These are phyloP conservation scores for Pyrrhia umbra DNA, from an alignment of 2,888 invertebrate species.

Conservation along the genomic window DNA sequence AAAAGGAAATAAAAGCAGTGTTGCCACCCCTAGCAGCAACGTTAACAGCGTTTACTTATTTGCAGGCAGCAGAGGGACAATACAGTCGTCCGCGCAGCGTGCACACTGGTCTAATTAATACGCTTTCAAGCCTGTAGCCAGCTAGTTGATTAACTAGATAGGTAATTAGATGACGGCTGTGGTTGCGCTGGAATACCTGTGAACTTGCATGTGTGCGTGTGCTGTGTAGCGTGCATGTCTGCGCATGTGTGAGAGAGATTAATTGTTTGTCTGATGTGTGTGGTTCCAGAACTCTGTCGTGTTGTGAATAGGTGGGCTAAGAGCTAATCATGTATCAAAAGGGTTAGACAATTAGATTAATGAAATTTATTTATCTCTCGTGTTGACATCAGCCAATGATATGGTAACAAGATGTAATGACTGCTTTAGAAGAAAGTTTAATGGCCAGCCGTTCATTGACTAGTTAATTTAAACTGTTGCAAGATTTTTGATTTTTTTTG, in stretches of 20 bases:
- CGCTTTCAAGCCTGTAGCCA: conserved; percentile 70
- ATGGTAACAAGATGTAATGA: too few relatives aligned
- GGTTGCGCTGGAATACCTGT: conserved; percentile 35
- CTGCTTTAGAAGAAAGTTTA: too few relatives aligned
- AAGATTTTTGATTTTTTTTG: too few relatives aligned
- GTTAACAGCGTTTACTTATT: conserved; percentile 87
- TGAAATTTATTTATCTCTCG: background rate
- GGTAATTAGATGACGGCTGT: conserved; percentile 66
- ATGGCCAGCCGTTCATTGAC: too few relatives aligned
- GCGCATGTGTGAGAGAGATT: background rate
- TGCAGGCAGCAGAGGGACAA: conserved; percentile 77
- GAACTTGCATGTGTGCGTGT: conserved; percentile 7
- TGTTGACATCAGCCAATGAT: too few relatives aligned
- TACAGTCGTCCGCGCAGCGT: conserved; percentile 75
- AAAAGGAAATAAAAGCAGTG: conserved; percentile 1
- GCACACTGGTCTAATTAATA: conserved; percentile 80
- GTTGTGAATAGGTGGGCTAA: background rate
- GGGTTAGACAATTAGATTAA: background rate
- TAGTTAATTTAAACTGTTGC: too few relatives aligned
- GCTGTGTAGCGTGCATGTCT: background rate
- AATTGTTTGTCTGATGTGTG: conserved; percentile 18
- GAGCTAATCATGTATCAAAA: background rate
- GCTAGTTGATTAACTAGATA: conserved; percentile 67
- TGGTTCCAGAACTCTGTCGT: background rate
- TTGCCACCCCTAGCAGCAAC: conserved; percentile 73